Evolutionary conservation across 2,113 vertebrate species (phyloP), one percentile per base, ranked within the genome.

Genomic region (Paratilapia polleni): DNA sequence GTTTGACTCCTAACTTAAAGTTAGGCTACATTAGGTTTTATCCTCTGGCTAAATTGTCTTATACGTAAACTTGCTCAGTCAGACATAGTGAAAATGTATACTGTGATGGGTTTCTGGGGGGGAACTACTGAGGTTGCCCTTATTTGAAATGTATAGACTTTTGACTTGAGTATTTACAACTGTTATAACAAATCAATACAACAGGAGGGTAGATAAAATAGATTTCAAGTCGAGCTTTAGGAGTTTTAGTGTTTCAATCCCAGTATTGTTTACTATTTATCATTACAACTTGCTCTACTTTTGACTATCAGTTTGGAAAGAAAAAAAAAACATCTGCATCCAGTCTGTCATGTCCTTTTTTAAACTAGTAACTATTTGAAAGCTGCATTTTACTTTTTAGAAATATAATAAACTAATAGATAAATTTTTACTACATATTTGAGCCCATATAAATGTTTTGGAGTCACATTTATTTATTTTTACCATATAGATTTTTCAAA

Each of bases 401-500:
- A 85, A 92, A 81, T 83, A 66, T 82, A 85, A 66, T 84, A 86
- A 86, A 88, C 77, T 74, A 56, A 84, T 83, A 82, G 80, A 75
- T 80, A 31, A 57, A 84, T 93, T 92, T 92, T 82, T 92, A 92
- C 87, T 78, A 91, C 64, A 88, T 89, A 84, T 93, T 94, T 82
- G 58, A 91, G 82, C 78, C 88, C 77, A 86, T 87, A 88, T 80
- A 86, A 87, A 89, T 90, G 87, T 90, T 95, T 92, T 92, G 64
- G 88, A 90, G 75, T 92, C 87, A 84, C 58, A 93, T 92, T 94
- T 98, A 98, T 99, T 98, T 98, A 98, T 97, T 97, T 96, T 97
- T 97, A 96, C 96, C 97, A 96, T 96, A 97, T 97, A 97, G 96
- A 96, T 97, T 97, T 98, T 97, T 94, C 63, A 97, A 96, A 97